Base-by-base conservation (phyloP, 2,113 vertebrate genomes). In the Halcyon senegalensis region DNA sequence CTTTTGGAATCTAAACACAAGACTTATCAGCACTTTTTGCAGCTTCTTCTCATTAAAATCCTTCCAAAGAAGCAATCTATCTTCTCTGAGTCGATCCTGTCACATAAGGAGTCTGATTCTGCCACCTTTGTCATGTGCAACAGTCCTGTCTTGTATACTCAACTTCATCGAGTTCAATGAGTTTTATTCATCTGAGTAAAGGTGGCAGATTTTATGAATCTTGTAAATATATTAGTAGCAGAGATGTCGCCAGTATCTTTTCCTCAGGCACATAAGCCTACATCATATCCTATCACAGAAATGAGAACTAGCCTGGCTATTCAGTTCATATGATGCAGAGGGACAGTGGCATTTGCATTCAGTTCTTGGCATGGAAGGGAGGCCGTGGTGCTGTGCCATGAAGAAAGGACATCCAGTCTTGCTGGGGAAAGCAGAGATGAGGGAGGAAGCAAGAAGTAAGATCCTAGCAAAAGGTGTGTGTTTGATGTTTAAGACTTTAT, bases 301-400 rank as follows among this genome's bases (percentile, higher is more conserved):
- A 84, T 24, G n/a, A 55, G 64, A 89, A 8, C 37, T 25, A 24
- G 55, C 37, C 55, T 94, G 72, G 24, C 50, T 35, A 6, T 31
- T 74, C 11, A 18, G 31, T 81, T 66, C 43, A 21, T 14, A 3
- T 28, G 44, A n/a, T 1, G 2, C 31, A 39, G 58, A 2, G 8
- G 60, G 44, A 53, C 64, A 74, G 44, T 72, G 15, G 6, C 30
- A 48, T 59, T 82, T 78, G 17, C 33, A 16, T 63, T 78, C 66
- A 23, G 19, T 39, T 82, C 53, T 33, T 76, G 74, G 19, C 25
- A 15, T 25, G 50, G 31, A 80, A 80, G 33, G 46, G 11, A 48
- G 33, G 10, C 24, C 0, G 0, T 18, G 23, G 7, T 53, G 69
- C 25, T 81, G 16, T 25, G 23, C 30, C 48, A 41, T 1, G 2